These are phyloP conservation scores for Spermophilus dauricus DNA, from an alignment of 2,113 vertebrate species.

Conservation along the genomic window DNA sequence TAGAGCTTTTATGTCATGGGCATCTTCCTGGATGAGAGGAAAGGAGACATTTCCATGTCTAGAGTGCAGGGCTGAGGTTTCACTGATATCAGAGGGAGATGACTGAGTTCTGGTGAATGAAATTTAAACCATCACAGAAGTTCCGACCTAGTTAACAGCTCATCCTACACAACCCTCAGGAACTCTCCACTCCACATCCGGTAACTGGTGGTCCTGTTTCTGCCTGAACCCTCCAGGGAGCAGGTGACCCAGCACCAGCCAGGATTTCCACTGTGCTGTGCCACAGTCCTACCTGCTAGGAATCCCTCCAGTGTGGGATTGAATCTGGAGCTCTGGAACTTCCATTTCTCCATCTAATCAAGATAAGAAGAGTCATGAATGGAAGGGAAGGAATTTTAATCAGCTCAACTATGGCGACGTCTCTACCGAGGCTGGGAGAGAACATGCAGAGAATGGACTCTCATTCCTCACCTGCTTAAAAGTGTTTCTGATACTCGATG, in stretches of 20 bases:
- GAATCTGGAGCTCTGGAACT: neutral
- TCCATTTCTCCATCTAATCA: neutral
- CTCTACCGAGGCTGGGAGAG: neutral
- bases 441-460: neutral
- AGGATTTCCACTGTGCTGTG: neutral
- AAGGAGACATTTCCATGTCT: slow-evolving; percentile 5
- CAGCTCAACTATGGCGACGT: neutral
- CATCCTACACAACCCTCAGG: neutral
- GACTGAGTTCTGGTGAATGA: neutral
- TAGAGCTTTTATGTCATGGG: neutral
- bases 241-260: neutral
- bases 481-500: neutral
- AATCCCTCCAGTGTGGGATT: neutral
- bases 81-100: neutral
- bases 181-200: neutral
- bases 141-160: neutral
- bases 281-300: neutral
- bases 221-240: neutral
- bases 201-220: neutral
- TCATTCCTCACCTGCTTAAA: neutral
- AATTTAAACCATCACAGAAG: neutral
- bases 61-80: neutral
- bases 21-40: neutral
- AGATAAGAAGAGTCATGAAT: neutral
- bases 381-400: neutral